Percentiles rank a stretch among this genome's conserved stretches.
Evolutionary conservation across 2,797 vertebrate genomes (phyloP).

Genomic region (Peromyscus aztecus): DNA sequence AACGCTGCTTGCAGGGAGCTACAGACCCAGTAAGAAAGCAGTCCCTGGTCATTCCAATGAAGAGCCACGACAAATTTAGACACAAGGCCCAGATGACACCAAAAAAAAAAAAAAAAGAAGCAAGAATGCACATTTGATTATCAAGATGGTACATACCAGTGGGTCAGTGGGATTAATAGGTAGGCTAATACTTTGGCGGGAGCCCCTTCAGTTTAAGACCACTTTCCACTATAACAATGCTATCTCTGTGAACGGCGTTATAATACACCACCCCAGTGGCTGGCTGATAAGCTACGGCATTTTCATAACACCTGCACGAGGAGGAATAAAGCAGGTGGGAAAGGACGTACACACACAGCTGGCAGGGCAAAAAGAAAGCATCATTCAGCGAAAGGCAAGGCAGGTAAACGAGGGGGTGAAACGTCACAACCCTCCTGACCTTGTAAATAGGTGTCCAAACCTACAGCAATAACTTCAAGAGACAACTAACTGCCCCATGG

Average conservation of each 20-base stretch:
- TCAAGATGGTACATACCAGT: neutral
- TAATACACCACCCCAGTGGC: conserved; percentile 9
- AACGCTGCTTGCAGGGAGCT: neutral
- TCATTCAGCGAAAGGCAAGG: neutral
- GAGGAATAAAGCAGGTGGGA: conserved; percentile 18
- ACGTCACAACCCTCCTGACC: conserved; percentile 63
- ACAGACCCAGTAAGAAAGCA: neutral
- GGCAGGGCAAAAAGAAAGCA: neutral
- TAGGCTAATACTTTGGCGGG: neutral
- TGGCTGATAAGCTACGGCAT: neutral
- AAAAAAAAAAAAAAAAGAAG: neutral
- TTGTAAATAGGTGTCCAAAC: conserved; percentile 64
- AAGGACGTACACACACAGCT: neutral
- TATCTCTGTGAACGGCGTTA: neutral
- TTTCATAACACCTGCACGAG: neutral
- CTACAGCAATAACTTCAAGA: neutral
- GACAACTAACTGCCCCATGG: conserved; percentile 8
- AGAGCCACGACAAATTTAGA: conserved; percentile 44
- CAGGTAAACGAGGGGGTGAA: neutral
- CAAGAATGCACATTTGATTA: neutral
- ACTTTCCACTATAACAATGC: conserved; percentile 47
- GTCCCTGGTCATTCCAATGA: neutral
- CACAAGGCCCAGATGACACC: conserved; percentile 1
- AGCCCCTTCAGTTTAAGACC: conserved; percentile 7
- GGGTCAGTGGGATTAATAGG: neutral